Percentiles rank a stretch among this genome's conserved stretches.
These are phyloP conservation scores for Larimichthys crocea DNA, from an alignment of 2,113 vertebrate species.

Conservation along the genomic window DNA sequence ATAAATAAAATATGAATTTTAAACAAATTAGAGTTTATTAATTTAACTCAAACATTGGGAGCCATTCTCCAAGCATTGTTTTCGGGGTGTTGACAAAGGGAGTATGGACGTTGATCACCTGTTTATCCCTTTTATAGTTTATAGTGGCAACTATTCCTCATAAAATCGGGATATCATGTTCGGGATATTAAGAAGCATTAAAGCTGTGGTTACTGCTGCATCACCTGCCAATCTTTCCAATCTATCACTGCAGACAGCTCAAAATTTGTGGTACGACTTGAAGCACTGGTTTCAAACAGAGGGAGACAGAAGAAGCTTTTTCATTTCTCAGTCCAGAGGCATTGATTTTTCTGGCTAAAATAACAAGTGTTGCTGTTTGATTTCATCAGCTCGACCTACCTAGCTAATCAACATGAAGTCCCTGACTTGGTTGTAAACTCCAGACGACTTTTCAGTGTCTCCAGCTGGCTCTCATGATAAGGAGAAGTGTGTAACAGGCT, in stretches of 20 bases:
- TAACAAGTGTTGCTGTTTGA: not conserved
- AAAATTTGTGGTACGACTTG: no score
- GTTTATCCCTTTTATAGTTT: no score
- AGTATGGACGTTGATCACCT: not conserved
- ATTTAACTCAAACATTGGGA: not conserved
- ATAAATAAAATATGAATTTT: no score
- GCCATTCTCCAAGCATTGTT: not conserved
- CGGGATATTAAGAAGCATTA: no score
- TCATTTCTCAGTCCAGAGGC: not conserved
- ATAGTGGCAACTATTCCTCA: no score
- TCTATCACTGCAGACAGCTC: no score
- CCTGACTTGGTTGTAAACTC: not conserved
- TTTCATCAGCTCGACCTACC: not conserved
- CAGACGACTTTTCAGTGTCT: not conserved
- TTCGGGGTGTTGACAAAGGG: not conserved
- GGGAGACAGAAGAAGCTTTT: not conserved
- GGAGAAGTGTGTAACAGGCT: not conserved
- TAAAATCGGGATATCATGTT: no score
- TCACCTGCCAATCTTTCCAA: not conserved
- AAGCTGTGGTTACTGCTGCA: no score
- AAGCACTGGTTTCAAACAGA: not conserved
- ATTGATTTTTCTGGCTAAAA: not conserved
- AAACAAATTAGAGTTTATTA: not conserved
- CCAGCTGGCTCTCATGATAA: not conserved
- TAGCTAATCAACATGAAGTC: not conserved